Evolutionary conservation across 1,140 invertebrate species (phyloP).

Genomic region (Drosophila rufa): DNA sequence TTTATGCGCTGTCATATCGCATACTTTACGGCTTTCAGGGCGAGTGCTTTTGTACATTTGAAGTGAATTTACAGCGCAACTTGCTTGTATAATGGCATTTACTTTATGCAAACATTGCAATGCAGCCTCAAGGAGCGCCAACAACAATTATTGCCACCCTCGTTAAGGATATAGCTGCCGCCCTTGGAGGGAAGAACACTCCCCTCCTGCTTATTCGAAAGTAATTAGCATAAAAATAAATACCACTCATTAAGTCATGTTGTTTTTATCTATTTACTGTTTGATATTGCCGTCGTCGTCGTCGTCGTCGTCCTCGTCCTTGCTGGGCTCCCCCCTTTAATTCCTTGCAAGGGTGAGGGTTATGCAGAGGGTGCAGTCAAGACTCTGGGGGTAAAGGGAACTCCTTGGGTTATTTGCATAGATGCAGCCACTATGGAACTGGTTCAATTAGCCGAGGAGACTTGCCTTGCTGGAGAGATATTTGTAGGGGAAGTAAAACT

Average conservation of each 20-base stretch:
- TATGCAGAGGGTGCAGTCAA: neutral
- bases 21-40: constrained; percentile 78
- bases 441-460: constrained; percentile 34
- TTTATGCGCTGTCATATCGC: constrained; percentile 77
- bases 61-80: constrained; percentile 76
- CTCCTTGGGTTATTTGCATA: constrained; percentile 29
- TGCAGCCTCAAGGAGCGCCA: constrained; percentile 29
- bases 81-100: constrained; percentile 79
- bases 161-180: constrained; percentile 46
- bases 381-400: neutral
- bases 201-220: constrained; percentile 68
- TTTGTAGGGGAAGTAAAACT: neutral
- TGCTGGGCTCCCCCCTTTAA: neutral
- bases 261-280: constrained; percentile 80
- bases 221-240: constrained; percentile 84
- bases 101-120: constrained; percentile 66
- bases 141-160: constrained; percentile 69
- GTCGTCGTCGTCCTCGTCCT: constrained; percentile 24
- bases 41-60: constrained; percentile 79
- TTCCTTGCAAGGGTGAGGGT: neutral
- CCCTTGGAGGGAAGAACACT: neutral
- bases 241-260: constrained; percentile 83
- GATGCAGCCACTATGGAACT: constrained; percentile 25
- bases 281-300: constrained; percentile 61
- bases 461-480: neutral